Evolutionary conservation across 2,888 invertebrate species (phyloP).

Genomic region (Leptinotarsa juncta): DNA sequence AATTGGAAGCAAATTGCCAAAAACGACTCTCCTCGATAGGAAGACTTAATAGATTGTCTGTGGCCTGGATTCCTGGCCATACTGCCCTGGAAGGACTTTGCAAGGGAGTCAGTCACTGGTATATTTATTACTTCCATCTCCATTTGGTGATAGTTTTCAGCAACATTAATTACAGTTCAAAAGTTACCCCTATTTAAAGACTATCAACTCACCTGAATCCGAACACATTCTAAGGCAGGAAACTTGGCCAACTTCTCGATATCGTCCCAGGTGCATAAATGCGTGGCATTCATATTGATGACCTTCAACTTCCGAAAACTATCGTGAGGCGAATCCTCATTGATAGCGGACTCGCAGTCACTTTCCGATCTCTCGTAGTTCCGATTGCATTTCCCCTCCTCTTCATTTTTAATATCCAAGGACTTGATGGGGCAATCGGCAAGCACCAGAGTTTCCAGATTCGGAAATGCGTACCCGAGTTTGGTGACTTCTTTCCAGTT

Average conservation of each 20-base stretch:
- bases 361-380: conserved; percentile 68
- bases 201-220: conserved; percentile 75
- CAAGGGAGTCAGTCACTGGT: too few species aligned
- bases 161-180: too few species aligned
- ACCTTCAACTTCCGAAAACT: conserved; percentile 78
- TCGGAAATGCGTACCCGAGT: conserved; percentile 87
- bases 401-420: conserved; percentile 59
- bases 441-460: conserved; percentile 84
- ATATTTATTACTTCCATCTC: too few species aligned
- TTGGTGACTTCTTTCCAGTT: conserved; percentile 87
- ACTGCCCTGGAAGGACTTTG: too few species aligned
- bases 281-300: conserved; percentile 87
- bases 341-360: conserved; percentile 68
- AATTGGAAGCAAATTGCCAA: too few species aligned
- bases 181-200: too few species aligned
- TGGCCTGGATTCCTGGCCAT: too few species aligned
- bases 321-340: conserved; percentile 72
- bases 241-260: conserved; percentile 88
- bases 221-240: conserved; percentile 83
- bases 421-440: conserved; percentile 85
- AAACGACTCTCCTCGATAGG: too few species aligned
- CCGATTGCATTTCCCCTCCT: conserved; percentile 45
- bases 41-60: too few species aligned
- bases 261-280: conserved; percentile 88
- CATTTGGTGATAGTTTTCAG: too few species aligned